Conservation (phyloP, 1,140 invertebrate genomes). For the Drosophila rhopaloa region DNA sequence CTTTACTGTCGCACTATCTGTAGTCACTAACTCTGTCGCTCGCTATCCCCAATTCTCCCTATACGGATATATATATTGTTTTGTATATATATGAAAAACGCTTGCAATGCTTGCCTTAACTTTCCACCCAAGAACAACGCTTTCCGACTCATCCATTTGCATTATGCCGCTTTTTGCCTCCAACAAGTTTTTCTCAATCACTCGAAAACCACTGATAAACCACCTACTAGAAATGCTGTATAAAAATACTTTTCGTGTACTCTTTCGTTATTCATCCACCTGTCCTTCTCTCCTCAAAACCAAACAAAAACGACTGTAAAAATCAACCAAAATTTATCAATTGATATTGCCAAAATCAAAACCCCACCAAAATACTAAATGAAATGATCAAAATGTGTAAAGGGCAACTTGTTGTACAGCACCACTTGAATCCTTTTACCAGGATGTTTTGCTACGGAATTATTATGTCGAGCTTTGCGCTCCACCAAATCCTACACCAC, state of each 20-base stretch:
- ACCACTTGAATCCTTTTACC: constrained; percentile 84
- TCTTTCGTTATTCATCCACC: constrained; percentile 56
- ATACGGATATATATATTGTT: constrained; percentile 14
- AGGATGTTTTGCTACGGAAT: constrained; percentile 83
- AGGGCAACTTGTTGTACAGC: constrained; percentile 84
- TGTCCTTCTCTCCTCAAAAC: constrained; percentile 39
- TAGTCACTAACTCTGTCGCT: constrained; percentile 54
- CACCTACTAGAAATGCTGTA: constrained; percentile 51
- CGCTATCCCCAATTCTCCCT: constrained; percentile 10
- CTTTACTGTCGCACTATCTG: constrained; percentile 74
- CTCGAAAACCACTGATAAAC: constrained; percentile 22
- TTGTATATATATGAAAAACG: constrained; percentile 31
- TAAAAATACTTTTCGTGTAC: constrained; percentile 47
- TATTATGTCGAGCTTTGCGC: constrained; percentile 81
- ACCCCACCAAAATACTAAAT: constrained; percentile 39
- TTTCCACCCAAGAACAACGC: constrained; percentile 7
- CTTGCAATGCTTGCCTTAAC: constrained; percentile 58
- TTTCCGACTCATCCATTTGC: constrained; percentile 30
- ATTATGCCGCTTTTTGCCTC: constrained; percentile 61
- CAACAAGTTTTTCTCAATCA: constrained; percentile 32
- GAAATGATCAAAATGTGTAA: constrained; percentile 69
- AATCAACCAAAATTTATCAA: constrained; percentile 54
- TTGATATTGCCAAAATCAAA: constrained; percentile 39
- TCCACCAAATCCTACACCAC: constrained; percentile 82
- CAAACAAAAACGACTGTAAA: constrained; percentile 59